Evolutionary conservation across 1,140 invertebrate genomes (phyloP).

Genomic region (Phymorhynchus buccinoides): DNA sequence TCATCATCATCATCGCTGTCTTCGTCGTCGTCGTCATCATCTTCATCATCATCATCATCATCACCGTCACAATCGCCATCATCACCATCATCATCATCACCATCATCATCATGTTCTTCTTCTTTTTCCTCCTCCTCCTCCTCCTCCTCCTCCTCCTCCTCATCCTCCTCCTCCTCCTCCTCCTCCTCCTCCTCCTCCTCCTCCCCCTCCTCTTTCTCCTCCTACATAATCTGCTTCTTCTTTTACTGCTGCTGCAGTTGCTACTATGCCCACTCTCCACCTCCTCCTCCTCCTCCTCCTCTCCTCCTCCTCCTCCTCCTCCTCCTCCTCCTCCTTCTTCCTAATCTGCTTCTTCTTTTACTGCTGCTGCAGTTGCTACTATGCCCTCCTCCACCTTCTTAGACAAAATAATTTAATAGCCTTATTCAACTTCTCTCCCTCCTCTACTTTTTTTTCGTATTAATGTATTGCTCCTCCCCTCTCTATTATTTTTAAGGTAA

Average conservation of each 20-base stretch:
- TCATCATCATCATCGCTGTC: constrained; percentile 18
- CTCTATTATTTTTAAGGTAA: too few relatives aligned
- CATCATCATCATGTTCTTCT: too few relatives aligned
- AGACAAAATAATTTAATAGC: too few relatives aligned
- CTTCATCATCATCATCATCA: not conserved
- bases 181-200: not conserved
- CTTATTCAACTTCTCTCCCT: too few relatives aligned
- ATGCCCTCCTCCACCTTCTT: too few relatives aligned
- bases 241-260: too few relatives aligned
- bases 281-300: not conserved
- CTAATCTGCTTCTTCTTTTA: not conserved
- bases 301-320: not conserved
- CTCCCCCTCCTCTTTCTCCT: not conserved
- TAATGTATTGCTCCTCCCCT: too few relatives aligned
- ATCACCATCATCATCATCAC: not conserved
- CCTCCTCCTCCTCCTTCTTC: too few relatives aligned
- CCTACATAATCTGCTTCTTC: not conserved
- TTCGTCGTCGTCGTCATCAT: constrained; percentile 14
- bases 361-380: too few relatives aligned
- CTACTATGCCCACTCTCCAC: not conserved
- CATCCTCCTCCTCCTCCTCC: not conserved
- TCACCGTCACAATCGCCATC: not conserved
- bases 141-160: too few relatives aligned
- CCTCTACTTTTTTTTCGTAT: too few relatives aligned
- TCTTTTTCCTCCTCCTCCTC: too few relatives aligned